phyloP scores from a whole-genome alignment of 2,797 vertebrate species.

The Lacerta agilis region DNA sequence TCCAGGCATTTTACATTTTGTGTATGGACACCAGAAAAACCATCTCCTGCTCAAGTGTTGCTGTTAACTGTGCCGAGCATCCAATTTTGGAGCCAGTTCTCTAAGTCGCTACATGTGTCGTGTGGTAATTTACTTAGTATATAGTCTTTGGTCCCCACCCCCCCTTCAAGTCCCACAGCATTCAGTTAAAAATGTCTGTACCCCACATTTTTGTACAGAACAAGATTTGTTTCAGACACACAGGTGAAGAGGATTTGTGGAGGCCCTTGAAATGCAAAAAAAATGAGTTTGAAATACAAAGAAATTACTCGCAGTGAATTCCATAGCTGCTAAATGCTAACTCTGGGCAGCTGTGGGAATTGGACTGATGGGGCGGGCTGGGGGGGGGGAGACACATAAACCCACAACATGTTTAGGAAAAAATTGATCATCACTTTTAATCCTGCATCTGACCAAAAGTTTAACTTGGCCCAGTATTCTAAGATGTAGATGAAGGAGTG shows the following conservation, averaged over 20 bases:
- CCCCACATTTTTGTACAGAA: neutral
- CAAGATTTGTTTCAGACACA: neutral
- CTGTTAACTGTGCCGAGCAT: too few relatives aligned
- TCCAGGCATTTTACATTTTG: neutral
- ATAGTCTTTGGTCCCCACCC: neutral
- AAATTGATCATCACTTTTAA: neutral
- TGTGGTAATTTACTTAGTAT: neutral
- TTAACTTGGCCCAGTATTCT: slow-evolving; percentile 17
- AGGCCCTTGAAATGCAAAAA: neutral
- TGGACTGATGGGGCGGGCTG: neutral
- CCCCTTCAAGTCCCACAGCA: neutral
- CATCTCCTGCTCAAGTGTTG: too few relatives aligned
- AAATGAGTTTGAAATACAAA: neutral
- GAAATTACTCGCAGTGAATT: neutral
- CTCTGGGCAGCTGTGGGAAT: neutral
- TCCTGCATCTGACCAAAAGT: slow-evolving; percentile 14
- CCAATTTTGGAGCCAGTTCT: neutral
- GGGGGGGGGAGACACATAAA: neutral
- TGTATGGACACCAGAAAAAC: neutral
- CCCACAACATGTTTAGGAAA: neutral
- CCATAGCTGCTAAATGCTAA: neutral
- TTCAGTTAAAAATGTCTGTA: neutral
- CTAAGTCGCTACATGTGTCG: neutral
- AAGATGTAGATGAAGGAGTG: neutral
- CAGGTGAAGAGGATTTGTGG: neutral